Evolutionary conservation across 2,113 vertebrate genomes (phyloP).

Genomic region (Excalfactoria chinensis): DNA sequence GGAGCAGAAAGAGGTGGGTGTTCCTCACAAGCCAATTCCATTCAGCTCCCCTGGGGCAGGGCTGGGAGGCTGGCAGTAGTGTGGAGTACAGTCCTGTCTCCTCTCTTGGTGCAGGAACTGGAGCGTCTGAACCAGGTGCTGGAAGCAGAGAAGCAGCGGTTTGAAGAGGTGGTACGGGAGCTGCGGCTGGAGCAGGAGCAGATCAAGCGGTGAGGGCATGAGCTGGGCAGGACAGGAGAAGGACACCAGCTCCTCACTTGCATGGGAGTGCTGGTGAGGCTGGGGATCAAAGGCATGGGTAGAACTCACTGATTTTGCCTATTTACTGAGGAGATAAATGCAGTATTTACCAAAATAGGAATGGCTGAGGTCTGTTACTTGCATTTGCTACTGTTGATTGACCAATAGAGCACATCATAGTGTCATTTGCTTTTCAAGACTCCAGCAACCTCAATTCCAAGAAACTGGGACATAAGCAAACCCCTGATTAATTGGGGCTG

Average conservation of each 20-base stretch:
- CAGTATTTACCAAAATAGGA: neutral
- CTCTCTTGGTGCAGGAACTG: constrained; percentile 82
- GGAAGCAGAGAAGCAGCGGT: constrained; percentile 94
- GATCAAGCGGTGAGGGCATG: constrained; percentile 83
- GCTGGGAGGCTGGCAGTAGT: neutral
- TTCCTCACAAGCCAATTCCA: neutral
- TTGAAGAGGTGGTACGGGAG: constrained; percentile 94
- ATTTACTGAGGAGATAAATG: neutral
- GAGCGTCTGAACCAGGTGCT: constrained; percentile 92
- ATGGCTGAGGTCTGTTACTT: accelerated
- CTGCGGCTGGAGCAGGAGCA: constrained; percentile 92
- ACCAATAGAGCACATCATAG: neutral
- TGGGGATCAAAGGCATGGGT: neutral
- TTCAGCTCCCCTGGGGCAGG: neutral
- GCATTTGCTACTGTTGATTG: neutral
- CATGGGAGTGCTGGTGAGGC: neutral
- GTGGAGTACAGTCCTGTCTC: neutral
- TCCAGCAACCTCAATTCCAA: neutral
- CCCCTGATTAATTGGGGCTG: neutral
- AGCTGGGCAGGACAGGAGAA: neutral
- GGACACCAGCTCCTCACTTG: accelerated
- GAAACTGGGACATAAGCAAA: neutral
- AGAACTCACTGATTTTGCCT: neutral
- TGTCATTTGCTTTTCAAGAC: neutral
- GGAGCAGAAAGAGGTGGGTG: constrained; percentile 90